Base-by-base conservation (phyloP, 2,888 invertebrate genomes). In the Euproctis similis region DNA sequence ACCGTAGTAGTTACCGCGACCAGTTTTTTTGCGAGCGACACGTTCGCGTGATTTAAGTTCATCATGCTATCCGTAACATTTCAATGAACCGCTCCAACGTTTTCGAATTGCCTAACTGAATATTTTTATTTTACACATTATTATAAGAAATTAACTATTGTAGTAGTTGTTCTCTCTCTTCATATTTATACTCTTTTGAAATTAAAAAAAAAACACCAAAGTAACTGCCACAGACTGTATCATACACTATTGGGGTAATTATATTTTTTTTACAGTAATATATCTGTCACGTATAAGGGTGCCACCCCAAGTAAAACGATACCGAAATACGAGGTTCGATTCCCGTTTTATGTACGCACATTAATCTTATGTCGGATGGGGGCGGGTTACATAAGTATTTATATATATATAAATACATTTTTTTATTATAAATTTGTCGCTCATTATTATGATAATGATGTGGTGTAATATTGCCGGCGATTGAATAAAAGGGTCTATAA, bases 281-380 rank as follows among this genome's bases (percentile, higher is more conserved):
- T 50, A 47, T 51, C 46, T 48, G 39, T 55, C 42, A 28, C 42
- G 41, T 33, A 41, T 31, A 48, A n/a, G 43, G 64, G 62, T 52
- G 59, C 40, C 67, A 63, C 75, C 75, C 77, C 46, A 53, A 46
- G 73, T 51, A 70, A 75, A 53, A 43, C 32, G 62, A 77, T 51
- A 49, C 73, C 65, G 71, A 69, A 77, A 77, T 65, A 59, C 48
- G 75, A 71, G 68, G 59, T 62, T 61, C 47, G 48, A 57, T 60
- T 63, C 64, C 60, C 61, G 52, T 48, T 62, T 57, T 61, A 64
- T 59, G 57, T 63, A 61, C 43, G 43, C 38, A 49, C 56, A 63
- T 75, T 71, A 75, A 74, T 77, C 71, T 71, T 59, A 30, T 45
- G 47, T 60, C 61, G 72, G 73, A 74, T 61, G 62, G 63, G 70